A percentile compares a stretch with the other conserved stretches of the same genome.
Conservation (phyloP, 2,797 vertebrate species). For the Coregonus suidteri region DNA sequence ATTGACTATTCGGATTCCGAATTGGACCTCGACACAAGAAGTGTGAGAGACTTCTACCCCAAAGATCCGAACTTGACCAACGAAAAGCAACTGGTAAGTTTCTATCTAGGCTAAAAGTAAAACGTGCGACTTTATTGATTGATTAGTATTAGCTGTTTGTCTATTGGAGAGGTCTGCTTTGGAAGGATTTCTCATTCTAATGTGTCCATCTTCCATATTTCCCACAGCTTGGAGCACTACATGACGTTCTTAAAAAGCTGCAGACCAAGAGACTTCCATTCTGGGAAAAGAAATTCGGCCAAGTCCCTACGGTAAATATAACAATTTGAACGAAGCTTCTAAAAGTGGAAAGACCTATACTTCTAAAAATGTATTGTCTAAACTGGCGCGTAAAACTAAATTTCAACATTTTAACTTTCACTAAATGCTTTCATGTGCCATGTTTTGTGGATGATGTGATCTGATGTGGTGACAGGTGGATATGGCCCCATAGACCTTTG, state of each 20-base stretch:
- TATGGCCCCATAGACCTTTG: not conserved
- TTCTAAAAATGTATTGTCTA: not conserved
- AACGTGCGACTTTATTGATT: not conserved
- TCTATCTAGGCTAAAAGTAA: not conserved
- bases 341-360: too few relatives aligned
- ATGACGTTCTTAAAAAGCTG: slow-evolving; percentile 83
- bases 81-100: slow-evolving; percentile 82
- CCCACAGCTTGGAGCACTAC: slow-evolving; percentile 79
- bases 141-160: not conserved
- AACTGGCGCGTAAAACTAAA: not conserved
- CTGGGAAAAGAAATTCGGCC: slow-evolving; percentile 85
- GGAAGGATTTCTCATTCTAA: not conserved
- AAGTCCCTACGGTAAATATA: slow-evolving; percentile 78
- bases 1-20: slow-evolving; percentile 62
- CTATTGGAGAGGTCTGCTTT: not conserved
- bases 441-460: not conserved
- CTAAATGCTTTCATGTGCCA: not conserved
- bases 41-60: slow-evolving; percentile 79
- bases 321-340: not conserved
- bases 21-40: slow-evolving; percentile 75
- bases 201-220: not conserved
- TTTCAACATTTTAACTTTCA: not conserved
- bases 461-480: not conserved
- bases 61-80: slow-evolving; percentile 80
- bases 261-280: slow-evolving; percentile 77